Evolutionary conservation across 35 echinoderm and acorn worm species (phyloP).

Genomic region (Holothuria glaberrima): DNA sequence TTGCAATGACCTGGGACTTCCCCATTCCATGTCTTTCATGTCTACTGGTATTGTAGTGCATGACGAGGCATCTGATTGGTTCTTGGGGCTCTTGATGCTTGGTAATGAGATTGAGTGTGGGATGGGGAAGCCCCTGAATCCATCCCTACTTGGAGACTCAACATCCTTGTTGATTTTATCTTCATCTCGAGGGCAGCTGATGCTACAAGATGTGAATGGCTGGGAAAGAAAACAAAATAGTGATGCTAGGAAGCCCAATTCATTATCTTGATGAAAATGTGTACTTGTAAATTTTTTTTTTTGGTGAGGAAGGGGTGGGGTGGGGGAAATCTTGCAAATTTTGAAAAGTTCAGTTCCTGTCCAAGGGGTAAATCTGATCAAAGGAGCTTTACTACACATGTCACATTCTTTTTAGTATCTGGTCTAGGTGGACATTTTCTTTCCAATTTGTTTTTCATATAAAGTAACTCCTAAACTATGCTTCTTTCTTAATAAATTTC

Average conservation of each 20-base stretch:
- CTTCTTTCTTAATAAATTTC: too few species aligned
- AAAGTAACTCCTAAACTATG: too few species aligned
- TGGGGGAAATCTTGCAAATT: too few species aligned
- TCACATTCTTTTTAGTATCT: too few species aligned
- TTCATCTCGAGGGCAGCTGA: constrained; percentile 67
- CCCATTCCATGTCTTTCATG: constrained; percentile 84
- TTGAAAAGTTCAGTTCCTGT: too few species aligned
- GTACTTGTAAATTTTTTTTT: background rate
- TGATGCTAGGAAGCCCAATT: background rate
- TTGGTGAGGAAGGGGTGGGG: background rate
- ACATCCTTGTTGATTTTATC: constrained; percentile 16
- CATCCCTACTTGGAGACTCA: background rate
- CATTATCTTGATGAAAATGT: too few species aligned
- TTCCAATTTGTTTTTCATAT: too few species aligned
- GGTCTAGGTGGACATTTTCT: too few species aligned
- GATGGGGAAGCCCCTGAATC: background rate
- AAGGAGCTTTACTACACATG: too few species aligned
- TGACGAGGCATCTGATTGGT: constrained; percentile 9
- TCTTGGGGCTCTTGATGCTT: constrained; percentile 26
- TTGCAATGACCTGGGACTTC: constrained; percentile 75
- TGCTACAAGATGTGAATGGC: constrained; percentile 71
- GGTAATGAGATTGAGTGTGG: constrained; percentile 21
- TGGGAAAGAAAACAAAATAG: background rate
- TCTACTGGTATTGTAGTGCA: constrained; percentile 52
- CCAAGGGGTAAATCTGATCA: too few species aligned